Conservation (phyloP, 2,888 invertebrate species). For the Synergus japonicus region DNA sequence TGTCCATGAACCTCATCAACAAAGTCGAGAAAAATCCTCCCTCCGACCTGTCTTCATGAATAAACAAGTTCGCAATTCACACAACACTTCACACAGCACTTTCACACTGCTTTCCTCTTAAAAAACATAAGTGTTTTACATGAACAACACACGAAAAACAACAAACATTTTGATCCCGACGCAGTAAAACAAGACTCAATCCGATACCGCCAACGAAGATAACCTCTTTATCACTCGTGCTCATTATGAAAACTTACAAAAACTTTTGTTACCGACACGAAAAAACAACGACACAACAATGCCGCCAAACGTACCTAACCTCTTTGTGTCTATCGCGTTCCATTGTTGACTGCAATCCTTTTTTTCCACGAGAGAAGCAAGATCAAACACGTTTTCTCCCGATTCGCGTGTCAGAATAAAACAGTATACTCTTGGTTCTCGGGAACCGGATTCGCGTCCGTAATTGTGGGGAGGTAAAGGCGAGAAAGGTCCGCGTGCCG, state of each 20-base stretch:
- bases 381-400: no score
- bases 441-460: background rate
- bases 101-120: constrained; percentile 14
- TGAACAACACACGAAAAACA: background rate
- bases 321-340: background rate
- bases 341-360: background rate
- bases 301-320: background rate
- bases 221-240: no score
- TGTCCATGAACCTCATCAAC: constrained; percentile 56
- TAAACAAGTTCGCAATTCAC: constrained; percentile 36
- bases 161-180: background rate
- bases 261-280: no score
- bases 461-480: constrained; percentile 48
- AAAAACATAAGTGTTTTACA: background rate
- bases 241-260: no score
- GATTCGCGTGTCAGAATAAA: background rate
- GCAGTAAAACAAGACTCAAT: no score
- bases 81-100: constrained; percentile 25
- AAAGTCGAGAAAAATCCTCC: constrained; percentile 26
- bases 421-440: background rate
- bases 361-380: background rate
- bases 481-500: constrained; percentile 20
- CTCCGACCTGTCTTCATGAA: constrained; percentile 56
- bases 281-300: background rate
- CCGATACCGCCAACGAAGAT: no score